Evolutionary conservation across 2,888 invertebrate genomes (phyloP), one percentile per base, ranked within the genome.

Genomic region (Dastarcus helophoroides): DNA sequence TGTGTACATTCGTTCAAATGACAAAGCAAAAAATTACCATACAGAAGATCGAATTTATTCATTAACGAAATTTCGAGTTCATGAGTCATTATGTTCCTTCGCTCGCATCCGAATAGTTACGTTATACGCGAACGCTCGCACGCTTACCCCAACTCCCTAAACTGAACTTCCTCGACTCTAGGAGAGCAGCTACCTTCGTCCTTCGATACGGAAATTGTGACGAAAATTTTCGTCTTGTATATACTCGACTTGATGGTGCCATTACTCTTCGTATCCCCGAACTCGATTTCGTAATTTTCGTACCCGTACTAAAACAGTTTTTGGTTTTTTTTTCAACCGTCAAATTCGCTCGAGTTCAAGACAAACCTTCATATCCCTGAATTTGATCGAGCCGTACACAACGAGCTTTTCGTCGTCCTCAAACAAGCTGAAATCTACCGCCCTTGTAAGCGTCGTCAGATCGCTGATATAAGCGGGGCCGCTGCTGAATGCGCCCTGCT

Each of bases 401-500:
- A 47, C 38, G 14, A 53, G 35, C 23, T 45, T 43, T 9, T 43
- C 39, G 6, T 64, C 61, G 41, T 65, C 64, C 4, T 65, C 63
- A 7, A 61, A 52, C 22, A 71, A 60, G 51, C 68, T 71, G 38
- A 70, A 68, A 51, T 70, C 69, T 27, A 60, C 63, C 11, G 63
- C 55, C 9, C 72, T 53, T 46, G 70, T 69, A 30, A 72, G 60
- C 2, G 70, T 71, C 2, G 71, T 67, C 31, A 71, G 46, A 47
- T 71, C 71, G 52, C 65, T 63, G 33, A 71, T 50, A 62, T 67
- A 68, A 0, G 71, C 71, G 1, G 60, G 52, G 31, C 62, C 66
- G 10, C 71, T 69, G 36, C 65, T 63, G 37, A 72, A 64, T 41
- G 60, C 63, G 30, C 71, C 71, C 24, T 69, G 60, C 23, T 45